A percentile compares a stretch with the other conserved stretches of the same genome.
Evolutionary conservation across 2,888 invertebrate genomes (phyloP).

Genomic region (Noctua janthe): DNA sequence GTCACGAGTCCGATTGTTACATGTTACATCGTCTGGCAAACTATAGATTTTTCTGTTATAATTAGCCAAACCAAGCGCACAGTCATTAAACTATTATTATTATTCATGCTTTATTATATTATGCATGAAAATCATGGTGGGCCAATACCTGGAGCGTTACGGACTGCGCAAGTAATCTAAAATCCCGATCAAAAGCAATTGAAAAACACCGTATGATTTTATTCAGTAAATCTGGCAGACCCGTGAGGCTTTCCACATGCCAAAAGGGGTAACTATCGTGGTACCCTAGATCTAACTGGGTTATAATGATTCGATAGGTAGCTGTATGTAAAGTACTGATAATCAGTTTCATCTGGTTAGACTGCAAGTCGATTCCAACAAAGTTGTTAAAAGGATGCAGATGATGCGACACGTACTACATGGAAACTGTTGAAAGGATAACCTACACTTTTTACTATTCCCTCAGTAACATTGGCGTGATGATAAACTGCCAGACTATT

Average conservation of each 20-base stretch:
- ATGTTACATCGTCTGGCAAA: background rate
- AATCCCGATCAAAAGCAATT: background rate
- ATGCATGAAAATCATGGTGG: background rate
- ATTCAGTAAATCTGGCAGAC: background rate
- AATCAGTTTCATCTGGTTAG: background rate
- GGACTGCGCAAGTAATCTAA: background rate
- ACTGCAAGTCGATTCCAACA: background rate
- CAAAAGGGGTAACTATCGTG: background rate
- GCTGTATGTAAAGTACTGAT: background rate
- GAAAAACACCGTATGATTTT: background rate
- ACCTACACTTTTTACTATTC: background rate
- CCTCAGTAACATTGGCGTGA: background rate
- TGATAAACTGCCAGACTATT: slow-evolving; percentile 20
- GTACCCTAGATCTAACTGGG: background rate
- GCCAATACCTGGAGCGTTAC: background rate
- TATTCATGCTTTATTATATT: background rate
- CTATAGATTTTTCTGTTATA: background rate
- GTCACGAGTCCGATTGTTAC: background rate
- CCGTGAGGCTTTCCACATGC: background rate
- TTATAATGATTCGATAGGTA: background rate
- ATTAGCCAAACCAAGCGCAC: background rate
- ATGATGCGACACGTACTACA: background rate
- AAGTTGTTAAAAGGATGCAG: background rate
- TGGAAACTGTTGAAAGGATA: background rate
- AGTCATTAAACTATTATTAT: background rate